Evolutionary conservation across 2,888 invertebrate species (phyloP), one percentile per base, ranked within the genome.

Genomic region (Antheraea yamamai): DNA sequence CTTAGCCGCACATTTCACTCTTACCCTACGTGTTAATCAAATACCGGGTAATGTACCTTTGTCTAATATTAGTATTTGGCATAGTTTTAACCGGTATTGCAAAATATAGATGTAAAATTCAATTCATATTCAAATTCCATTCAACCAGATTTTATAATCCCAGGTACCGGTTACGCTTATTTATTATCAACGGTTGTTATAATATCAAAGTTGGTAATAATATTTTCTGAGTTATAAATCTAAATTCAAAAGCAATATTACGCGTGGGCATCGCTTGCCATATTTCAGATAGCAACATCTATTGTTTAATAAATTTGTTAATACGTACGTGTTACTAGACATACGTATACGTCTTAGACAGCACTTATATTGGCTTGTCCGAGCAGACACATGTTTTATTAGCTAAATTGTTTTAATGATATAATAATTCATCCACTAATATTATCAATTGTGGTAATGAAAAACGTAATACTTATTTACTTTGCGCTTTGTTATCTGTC

Each of bases 321-420:
- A 64, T 26, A 47, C 16, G 10, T 51, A 51, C 20, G 4, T 4
- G 47, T 3, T 30, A 30, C 30, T 30, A 30, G 30, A 30, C 30
- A 30, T 2, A 30, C 30, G 47, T n/a, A 16, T 51, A 73, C 20
- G 20, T 70, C 20, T n/a, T n/a, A 30, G 30, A 66, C 10, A 70
- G 39, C 14, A 70, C 39, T 70, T 10, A 20, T 70, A 39, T 14
- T 35, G 35, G 39, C 20, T 35, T 39, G 68, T 51, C 66, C 61
- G 51, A 61, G 68, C 58, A 64, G 20, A 70, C 39, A 18, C 72
- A n/a, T 51, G 74, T 55, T 73, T 74, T 76, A 77, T 79, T 77
- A 79, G 76, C 78, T 77, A 73, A 81, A 80, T 75, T 78, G 77
- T 76, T 80, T 76, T 35, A 77, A 80, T 76, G 35, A 73, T 76